Base-by-base conservation (phyloP, 2,113 vertebrate species). In the Thinocorus orbignyianus region DNA sequence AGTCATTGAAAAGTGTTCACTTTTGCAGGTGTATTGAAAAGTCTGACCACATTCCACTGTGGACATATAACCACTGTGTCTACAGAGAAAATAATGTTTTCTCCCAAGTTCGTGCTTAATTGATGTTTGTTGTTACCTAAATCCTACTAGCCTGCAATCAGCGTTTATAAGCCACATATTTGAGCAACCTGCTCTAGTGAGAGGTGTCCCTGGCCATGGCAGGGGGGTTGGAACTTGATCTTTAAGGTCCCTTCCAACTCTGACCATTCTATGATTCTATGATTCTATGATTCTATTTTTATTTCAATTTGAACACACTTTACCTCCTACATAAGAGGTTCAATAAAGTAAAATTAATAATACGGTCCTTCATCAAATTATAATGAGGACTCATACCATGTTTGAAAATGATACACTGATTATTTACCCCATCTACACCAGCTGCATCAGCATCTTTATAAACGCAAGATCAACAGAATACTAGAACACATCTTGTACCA, bases 401-500 rank as follows among this genome's bases (percentile, higher is more conserved):
- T 65, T 39, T 82, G 52, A 92, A 44, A 79, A 49, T 30, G 6
- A 55, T 20, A 35, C 20, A 48, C 13, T 51, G 30, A 48, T 71
- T 52, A 60, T 11, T 44, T 60, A 66, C 4, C 10, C 6, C 39
- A 90, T 57, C 48, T 52, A 49, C 17, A 65, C 9, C 24, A 69
- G 49, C 42, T 68, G 17, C 42, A 61, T 33, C 64, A 72, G 17
- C 20, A 64, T 33, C 48, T 82, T 18, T 15, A 52, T 6, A 39
- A 81, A 44, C 10, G 52, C 14, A 37, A 62, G 35, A 30, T 15
- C 48, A 62, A 2, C 37, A 13, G 46, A 83, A 88, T 37, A 35
- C 31, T 2, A 33, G 26, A 86, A 65, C 0, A 2, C 2, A 3
- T 33, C 41, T 48, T 42, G 49, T 6, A 62, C 9, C 24, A 15